phyloP scores from a whole-genome alignment of 1,140 invertebrate genomes.

The Drosophila arizonae region DNA sequence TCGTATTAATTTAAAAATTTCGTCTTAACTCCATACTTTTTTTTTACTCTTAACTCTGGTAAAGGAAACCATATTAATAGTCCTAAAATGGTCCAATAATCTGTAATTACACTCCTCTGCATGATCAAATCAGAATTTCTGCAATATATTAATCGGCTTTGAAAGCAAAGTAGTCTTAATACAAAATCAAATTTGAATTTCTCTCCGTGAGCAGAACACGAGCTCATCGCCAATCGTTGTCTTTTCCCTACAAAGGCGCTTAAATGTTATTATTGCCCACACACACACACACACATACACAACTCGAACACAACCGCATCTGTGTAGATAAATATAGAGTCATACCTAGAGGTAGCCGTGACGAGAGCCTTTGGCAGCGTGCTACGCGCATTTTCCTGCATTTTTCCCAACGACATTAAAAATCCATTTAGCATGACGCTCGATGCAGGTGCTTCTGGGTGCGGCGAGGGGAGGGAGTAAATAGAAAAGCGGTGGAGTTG shows the following conservation, averaged over 20 bases:
- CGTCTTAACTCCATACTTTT: no score
- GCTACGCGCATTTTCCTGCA: slow-evolving; percentile 57
- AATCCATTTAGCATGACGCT: slow-evolving; percentile 75
- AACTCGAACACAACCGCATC: not conserved
- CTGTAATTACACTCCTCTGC: no score
- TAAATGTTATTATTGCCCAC: slow-evolving; percentile 69
- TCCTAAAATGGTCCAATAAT: no score
- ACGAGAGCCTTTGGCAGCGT: slow-evolving; percentile 62
- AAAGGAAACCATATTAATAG: no score
- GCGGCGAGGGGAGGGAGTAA: not conserved
- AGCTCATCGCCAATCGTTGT: slow-evolving; percentile 38
- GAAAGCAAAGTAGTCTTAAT: not conserved
- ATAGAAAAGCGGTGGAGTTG: not conserved
- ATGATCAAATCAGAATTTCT: no score
- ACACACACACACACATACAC: not conserved
- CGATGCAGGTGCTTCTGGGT: slow-evolving; percentile 46
- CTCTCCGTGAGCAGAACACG: slow-evolving; percentile 31
- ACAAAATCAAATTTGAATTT: not conserved
- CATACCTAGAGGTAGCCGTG: slow-evolving; percentile 46
- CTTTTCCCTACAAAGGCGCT: slow-evolving; percentile 40
- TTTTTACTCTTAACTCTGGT: no score
- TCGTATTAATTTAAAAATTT: no score
- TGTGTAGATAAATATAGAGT: slow-evolving; percentile 27
- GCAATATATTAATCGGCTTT: no score
- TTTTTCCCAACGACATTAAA: slow-evolving; percentile 73